Evolutionary conservation across 2,888 invertebrate genomes (phyloP), one percentile per base, ranked within the genome.

Genomic region (Mythimna albipuncta): DNA sequence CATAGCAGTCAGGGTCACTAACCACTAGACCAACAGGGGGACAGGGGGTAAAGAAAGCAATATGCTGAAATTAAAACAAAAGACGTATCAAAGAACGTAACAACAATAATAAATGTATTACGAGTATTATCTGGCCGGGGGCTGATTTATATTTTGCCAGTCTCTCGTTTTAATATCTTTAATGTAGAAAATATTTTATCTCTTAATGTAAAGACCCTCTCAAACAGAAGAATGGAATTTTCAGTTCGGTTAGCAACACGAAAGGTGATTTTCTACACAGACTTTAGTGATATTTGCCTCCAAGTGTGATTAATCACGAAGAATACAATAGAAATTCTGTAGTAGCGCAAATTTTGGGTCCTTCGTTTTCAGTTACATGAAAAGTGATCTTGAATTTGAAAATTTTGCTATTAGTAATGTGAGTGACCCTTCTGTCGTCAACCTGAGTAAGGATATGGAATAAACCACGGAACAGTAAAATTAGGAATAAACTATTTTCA

Each of bases 141-240:
- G 69, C 67, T 69, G 69, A 82, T 75, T 83, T 61, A 74, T 72
- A 72, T 75, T 75, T 67, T 32, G 55, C 13, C 58, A 65, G 67
- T 57, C 57, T 66, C 26, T 32, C 59, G 47, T 69, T 82, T 81
- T 82, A 82, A 81, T 82, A 81, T 69, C 54, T 75, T 79, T 83
- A 75, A 81, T 81, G 82, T 75, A 68, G 71, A 52, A 79, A 52
- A 81, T 81, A 79, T 81, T 82, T 81, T 72, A 79, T 64, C 75
- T 69, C 52, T 26, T 69, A 63, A 66, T 68, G 50, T 55, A 44
- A 69, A 71, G 55, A 58, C 19, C 62, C 10, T 69, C 2, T 64
- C 7, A 61, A 44, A 65, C 21, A 35, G 21, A 71, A 19, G 55
- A 70, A 26, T 35, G n/a, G 6, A 38, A 61, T 61, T 67, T 79